Evolutionary conservation across 2,888 invertebrate species (phyloP).

Genomic region (Lithodes maja): DNA sequence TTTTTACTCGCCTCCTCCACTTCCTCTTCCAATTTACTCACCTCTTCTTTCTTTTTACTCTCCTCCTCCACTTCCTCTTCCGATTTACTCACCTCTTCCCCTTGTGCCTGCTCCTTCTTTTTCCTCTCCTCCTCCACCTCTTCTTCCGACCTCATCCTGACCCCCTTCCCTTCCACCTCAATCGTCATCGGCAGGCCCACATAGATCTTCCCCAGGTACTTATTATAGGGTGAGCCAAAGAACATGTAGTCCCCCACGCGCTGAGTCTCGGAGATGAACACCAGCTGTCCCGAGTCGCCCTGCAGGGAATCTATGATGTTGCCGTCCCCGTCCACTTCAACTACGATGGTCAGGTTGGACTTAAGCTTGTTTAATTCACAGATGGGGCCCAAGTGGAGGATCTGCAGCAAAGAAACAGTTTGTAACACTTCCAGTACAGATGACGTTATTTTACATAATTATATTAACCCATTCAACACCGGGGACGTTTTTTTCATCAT

Average conservation of each 20-base stretch:
- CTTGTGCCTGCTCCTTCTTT: background rate
- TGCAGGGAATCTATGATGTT: conserved; percentile 49
- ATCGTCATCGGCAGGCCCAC: conserved; percentile 1
- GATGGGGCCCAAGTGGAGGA: conserved; percentile 34
- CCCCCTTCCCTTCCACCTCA: conserved; percentile 52
- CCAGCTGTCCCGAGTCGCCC: conserved; percentile 30
- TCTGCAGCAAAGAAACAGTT: conserved; percentile 13
- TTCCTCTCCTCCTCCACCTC: background rate
- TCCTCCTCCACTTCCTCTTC: background rate
- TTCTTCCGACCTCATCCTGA: conserved; percentile 18
- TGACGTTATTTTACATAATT: background rate
- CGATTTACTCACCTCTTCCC: background rate
- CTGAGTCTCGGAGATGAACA: conserved; percentile 34
- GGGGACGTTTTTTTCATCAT: too few relatives aligned
- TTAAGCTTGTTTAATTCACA: background rate
- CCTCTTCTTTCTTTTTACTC: background rate
- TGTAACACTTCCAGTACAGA: background rate
- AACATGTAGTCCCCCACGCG: conserved; percentile 45
- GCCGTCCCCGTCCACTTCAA: conserved; percentile 55
- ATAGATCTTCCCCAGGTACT: conserved; percentile 34
- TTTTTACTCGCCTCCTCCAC: background rate
- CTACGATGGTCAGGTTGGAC: conserved; percentile 30
- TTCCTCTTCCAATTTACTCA: background rate
- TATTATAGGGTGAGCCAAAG: conserved; percentile 59
- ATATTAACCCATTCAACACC: too few relatives aligned